Percentiles rank a stretch among this genome's conserved stretches.
Evolutionary conservation across 2,113 vertebrate genomes (phyloP).

Genomic region (Cephalopterus ornatus): DNA sequence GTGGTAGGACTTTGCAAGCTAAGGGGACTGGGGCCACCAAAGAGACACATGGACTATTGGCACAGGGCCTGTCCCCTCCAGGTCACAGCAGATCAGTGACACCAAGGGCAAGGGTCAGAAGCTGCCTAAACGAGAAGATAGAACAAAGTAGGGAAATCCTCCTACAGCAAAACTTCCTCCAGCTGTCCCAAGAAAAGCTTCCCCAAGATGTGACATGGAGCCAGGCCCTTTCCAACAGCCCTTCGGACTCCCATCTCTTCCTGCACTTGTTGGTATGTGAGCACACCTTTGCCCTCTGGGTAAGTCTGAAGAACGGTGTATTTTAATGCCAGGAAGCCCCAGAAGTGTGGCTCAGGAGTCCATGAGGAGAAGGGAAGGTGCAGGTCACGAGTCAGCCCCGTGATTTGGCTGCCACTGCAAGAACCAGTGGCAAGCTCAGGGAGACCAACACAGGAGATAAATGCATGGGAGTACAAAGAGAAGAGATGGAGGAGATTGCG

Average conservation of each 20-base stretch:
- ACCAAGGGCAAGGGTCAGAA: background rate
- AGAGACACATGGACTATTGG: background rate
- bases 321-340: background rate
- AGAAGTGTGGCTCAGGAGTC: background rate
- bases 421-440: background rate
- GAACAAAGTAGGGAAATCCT: background rate
- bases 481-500: background rate
- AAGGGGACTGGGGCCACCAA: background rate
- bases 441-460: background rate
- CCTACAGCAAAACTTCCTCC: background rate
- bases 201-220: accelerated
- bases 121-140: background rate
- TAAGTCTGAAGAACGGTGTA: accelerated
- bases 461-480: background rate
- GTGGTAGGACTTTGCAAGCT: background rate
- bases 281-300: background rate
- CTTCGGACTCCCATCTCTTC: background rate
- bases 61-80: background rate
- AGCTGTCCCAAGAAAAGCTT: background rate
- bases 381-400: accelerated
- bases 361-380: background rate
- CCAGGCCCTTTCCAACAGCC: background rate
- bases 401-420: background rate
- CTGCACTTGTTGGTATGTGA: accelerated
- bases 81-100: background rate